phyloP scores from a whole-genome alignment of 2,888 invertebrate genomes.

The Neoitamus cyanurus region DNA sequence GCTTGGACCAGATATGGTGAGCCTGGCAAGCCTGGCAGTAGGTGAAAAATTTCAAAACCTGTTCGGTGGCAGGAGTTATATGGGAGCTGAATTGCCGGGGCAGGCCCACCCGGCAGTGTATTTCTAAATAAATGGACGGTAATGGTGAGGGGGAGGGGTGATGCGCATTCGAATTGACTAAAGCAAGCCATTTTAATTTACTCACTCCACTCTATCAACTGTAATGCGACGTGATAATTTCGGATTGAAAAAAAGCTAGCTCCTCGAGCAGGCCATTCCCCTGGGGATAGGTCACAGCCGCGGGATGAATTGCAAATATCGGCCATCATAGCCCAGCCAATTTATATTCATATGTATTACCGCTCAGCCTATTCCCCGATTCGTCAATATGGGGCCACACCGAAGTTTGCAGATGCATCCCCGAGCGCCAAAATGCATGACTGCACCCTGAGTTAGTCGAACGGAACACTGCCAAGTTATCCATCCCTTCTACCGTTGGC shows the following conservation, averaged over 20 bases:
- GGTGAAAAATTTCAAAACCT: conserved; percentile 21
- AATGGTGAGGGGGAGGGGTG: neutral
- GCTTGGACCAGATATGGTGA: neutral
- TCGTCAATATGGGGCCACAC: conserved; percentile 9
- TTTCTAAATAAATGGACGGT: neutral
- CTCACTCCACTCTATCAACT: conserved; percentile 44
- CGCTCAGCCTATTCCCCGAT: neutral
- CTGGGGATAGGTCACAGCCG: neutral
- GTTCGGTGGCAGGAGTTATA: neutral
- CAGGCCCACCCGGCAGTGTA: neutral
- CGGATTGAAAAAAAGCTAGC: conserved; percentile 10
- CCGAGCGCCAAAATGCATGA: neutral
- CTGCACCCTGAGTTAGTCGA: conserved; percentile 14
- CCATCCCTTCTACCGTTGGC: neutral
- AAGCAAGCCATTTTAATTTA: conserved; percentile 44
- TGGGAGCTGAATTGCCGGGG: neutral
- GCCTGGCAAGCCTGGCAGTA: neutral
- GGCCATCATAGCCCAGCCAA: conserved; percentile 12
- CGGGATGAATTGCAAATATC: conserved; percentile 32
- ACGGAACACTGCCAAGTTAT: neutral
- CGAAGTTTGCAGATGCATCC: conserved; percentile 30
- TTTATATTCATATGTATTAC: too few relatives aligned
- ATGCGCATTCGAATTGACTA: conserved; percentile 33
- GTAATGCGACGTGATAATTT: conserved; percentile 29
- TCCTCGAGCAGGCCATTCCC: neutral